Conservation (phyloP, 2,797 vertebrate species). For the Sternarchorhynchus goeldii region DNA sequence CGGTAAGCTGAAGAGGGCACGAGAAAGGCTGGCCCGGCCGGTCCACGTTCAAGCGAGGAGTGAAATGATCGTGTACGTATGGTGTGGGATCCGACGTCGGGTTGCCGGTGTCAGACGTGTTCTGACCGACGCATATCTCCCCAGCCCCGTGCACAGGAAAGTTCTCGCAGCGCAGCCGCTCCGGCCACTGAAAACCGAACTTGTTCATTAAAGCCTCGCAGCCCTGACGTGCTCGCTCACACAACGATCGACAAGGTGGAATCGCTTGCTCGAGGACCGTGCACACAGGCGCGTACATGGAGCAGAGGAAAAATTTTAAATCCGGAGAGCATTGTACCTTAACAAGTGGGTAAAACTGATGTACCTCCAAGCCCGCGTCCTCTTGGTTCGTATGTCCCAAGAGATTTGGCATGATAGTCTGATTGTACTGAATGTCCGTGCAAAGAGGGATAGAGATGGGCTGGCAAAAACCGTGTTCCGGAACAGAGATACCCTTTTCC, state of each 20-base stretch:
- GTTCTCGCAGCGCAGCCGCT: slow-evolving; percentile 82
- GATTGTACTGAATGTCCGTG: slow-evolving; percentile 88
- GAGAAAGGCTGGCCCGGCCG: slow-evolving; percentile 75
- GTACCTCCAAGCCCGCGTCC: slow-evolving; percentile 87
- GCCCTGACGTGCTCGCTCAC: slow-evolving; percentile 84
- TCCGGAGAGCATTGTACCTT: slow-evolving; percentile 84
- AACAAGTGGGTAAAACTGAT: slow-evolving; percentile 89
- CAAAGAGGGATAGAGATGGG: slow-evolving; percentile 89
- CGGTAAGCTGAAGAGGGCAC: slow-evolving; percentile 86
- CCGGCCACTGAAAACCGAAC: slow-evolving; percentile 88
- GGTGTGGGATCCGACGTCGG: slow-evolving; percentile 73
- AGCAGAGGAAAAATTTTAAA: slow-evolving; percentile 90
- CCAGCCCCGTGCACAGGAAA: slow-evolving; percentile 81
- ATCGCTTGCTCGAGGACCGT: slow-evolving; percentile 89
- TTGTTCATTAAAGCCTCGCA: slow-evolving; percentile 89
- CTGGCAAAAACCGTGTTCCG: slow-evolving; percentile 90
- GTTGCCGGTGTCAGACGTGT: slow-evolving; percentile 76
- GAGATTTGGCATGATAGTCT: slow-evolving; percentile 89
- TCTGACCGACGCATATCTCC: slow-evolving; percentile 88
- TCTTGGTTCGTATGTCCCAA: slow-evolving; percentile 87
- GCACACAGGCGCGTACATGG: slow-evolving; percentile 92
- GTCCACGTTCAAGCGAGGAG: slow-evolving; percentile 56
- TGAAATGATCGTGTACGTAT: slow-evolving; percentile 67
- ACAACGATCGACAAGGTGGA: slow-evolving; percentile 84
- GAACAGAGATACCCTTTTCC: slow-evolving; percentile 79